Percentiles rank a stretch among this genome's conserved stretches.
phyloP scores from a whole-genome alignment of 2,888 invertebrate species.

The Abrostola tripartita region DNA sequence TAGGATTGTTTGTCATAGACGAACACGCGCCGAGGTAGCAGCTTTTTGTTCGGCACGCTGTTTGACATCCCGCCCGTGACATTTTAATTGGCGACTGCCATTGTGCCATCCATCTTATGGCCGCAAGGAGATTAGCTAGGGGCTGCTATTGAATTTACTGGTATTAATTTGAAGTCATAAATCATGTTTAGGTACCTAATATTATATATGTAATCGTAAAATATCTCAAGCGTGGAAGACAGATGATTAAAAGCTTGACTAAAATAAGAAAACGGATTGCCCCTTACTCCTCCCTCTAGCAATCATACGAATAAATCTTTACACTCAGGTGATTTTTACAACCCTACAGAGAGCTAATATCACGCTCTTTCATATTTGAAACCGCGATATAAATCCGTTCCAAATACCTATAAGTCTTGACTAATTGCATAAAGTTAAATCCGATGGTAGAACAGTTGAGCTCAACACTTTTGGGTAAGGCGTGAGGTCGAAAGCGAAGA shows the following conservation, averaged over 20 bases:
- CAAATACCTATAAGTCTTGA: constrained; percentile 38
- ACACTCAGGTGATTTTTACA: constrained; percentile 14
- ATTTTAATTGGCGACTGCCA: constrained; percentile 2
- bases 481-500: constrained; percentile 58
- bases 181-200: background rate
- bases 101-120: background rate
- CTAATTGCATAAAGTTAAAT: constrained; percentile 44
- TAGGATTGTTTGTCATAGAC: background rate
- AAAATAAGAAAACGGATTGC: background rate
- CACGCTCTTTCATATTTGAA: constrained; percentile 17
- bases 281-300: background rate
- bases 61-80: background rate
- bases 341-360: constrained; percentile 24
- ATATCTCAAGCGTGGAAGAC: too few relatives aligned
- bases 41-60: background rate
- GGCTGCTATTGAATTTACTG: constrained; percentile 2
- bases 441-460: constrained; percentile 1
- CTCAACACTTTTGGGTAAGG: constrained; percentile 49
- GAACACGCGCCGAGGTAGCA: background rate
- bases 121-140: background rate
- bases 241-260: too few relatives aligned
- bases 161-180: background rate
- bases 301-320: constrained; percentile 8
- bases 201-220: too few relatives aligned
- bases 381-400: constrained; percentile 31